A percentile compares a stretch with the other conserved stretches of the same genome.
Evolutionary conservation across 2,113 vertebrate genomes (phyloP).

Genomic region (Lagenorhynchus albirostris): DNA sequence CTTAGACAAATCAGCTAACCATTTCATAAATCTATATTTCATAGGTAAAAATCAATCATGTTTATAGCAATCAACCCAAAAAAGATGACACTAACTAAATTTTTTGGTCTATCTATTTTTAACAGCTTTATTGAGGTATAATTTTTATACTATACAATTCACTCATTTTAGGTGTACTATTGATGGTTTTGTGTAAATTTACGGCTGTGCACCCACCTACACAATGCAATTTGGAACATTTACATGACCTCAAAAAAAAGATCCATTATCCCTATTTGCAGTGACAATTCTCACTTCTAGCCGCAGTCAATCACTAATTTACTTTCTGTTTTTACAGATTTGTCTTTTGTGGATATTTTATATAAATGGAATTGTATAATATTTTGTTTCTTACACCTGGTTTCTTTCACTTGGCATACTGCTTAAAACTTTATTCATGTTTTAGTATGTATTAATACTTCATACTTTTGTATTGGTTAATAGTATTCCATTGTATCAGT

Average conservation of each 20-base stretch:
- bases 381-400: neutral
- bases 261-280: neutral
- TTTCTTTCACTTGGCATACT: neutral
- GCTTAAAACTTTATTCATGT: neutral
- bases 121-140: neutral
- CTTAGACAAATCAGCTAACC: neutral
- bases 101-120: slow-evolving; percentile 3
- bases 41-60: slow-evolving; percentile 37
- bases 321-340: neutral
- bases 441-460: neutral
- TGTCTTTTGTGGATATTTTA: neutral
- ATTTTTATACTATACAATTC: slow-evolving; percentile 17
- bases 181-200: neutral
- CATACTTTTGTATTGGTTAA: neutral
- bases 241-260: neutral
- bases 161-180: neutral
- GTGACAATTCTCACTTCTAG: neutral
- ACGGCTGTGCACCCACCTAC: neutral
- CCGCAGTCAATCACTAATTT: neutral
- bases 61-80: neutral
- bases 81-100: neutral
- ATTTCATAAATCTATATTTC: slow-evolving; percentile 43
- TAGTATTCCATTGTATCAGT: neutral
- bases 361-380: neutral
- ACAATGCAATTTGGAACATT: neutral